phyloP scores from a whole-genome alignment of 2,888 invertebrate species.

The Bibio marci region DNA sequence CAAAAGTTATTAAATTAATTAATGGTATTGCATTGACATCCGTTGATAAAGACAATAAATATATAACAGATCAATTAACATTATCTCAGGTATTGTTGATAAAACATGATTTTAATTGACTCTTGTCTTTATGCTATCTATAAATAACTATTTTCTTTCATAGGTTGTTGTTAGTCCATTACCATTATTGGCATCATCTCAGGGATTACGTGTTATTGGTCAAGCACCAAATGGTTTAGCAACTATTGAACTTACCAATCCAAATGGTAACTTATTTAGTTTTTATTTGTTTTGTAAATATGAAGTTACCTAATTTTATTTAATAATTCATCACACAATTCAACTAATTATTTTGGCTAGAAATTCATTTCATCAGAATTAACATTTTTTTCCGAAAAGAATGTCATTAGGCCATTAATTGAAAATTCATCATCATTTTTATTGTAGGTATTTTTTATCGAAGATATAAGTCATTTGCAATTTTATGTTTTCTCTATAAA shows the following conservation, averaged over 20 bases:
- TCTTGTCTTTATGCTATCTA: neutral
- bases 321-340: too few relatives aligned
- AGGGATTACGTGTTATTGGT: slow-evolving; percentile 15
- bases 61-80: slow-evolving; percentile 12
- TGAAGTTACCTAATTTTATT: too few relatives aligned
- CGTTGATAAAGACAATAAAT: slow-evolving; percentile 14
- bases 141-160: too few relatives aligned
- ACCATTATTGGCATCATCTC: slow-evolving; percentile 11
- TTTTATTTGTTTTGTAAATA: too few relatives aligned
- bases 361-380: too few relatives aligned
- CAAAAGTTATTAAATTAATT: slow-evolving; percentile 20
- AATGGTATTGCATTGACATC: slow-evolving; percentile 14
- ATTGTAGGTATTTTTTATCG: too few relatives aligned
- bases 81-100: slow-evolving; percentile 12
- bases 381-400: too few relatives aligned
- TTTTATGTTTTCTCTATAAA: too few relatives aligned
- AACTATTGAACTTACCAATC: slow-evolving; percentile 15
- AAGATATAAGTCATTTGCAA: too few relatives aligned
- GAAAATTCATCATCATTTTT: too few relatives aligned
- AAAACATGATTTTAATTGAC: neutral
- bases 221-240: slow-evolving; percentile 14
- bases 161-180: slow-evolving; percentile 26
- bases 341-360: too few relatives aligned
- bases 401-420: too few relatives aligned
- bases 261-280: slow-evolving; percentile 8